Conservation (phyloP, 92 coral and sea anemone species). For the Palythoa grandiflora region DNA sequence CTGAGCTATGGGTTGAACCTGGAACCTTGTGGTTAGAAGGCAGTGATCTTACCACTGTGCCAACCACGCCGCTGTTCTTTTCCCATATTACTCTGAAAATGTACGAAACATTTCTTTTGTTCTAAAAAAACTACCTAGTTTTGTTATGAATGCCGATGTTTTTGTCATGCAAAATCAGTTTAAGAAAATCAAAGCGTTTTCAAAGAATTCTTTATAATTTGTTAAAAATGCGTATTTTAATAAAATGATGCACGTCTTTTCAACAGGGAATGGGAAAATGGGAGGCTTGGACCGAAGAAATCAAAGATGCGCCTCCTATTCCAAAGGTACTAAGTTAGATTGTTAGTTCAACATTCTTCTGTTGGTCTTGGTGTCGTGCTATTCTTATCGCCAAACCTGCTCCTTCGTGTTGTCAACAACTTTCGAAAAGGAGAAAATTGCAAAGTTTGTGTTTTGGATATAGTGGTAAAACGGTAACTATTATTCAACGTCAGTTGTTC, state of each 20-base stretch:
- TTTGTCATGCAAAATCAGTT: too few relatives aligned
- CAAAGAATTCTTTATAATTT: not conserved
- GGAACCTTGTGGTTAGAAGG: too few relatives aligned
- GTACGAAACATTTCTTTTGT: too few relatives aligned
- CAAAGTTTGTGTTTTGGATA: not conserved
- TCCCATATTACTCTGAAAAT: too few relatives aligned
- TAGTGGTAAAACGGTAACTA: too few relatives aligned
- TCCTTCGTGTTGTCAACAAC: not conserved
- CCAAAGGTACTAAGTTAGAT: conserved; percentile 78
- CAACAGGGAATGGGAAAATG: conserved; percentile 98
- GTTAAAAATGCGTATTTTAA: not conserved
- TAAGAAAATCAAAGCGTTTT: too few relatives aligned
- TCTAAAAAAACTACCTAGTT: too few relatives aligned
- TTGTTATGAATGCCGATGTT: too few relatives aligned
- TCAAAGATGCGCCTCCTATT: conserved; percentile 98
- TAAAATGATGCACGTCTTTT: not conserved
- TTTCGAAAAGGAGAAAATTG: not conserved
- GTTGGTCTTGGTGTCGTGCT: not conserved
- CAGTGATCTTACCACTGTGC: too few relatives aligned
- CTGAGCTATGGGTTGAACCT: too few relatives aligned
- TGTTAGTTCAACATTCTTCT: not conserved
- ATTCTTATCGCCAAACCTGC: not conserved
- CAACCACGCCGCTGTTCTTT: too few relatives aligned
- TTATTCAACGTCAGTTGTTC: too few relatives aligned
- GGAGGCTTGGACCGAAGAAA: conserved; percentile 99